Conservation (phyloP, 2,797 vertebrate genomes). For the Ctenopoma kingsleyae region DNA sequence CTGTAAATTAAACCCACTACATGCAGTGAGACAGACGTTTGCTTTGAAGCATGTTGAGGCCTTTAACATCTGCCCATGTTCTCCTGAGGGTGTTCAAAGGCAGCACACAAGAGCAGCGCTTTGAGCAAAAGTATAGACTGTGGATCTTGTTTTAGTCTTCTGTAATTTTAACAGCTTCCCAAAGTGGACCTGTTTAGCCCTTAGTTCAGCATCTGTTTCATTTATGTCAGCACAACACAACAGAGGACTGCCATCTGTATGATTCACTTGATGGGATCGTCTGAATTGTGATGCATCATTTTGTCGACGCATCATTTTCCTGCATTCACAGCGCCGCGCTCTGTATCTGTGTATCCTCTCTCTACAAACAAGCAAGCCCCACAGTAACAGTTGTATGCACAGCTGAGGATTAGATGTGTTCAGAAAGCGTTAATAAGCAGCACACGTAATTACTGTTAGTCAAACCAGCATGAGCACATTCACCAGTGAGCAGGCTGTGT, state of each 20-base stretch:
- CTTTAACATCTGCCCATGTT: too few relatives aligned
- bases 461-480: constrained; percentile 79
- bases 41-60: too few relatives aligned
- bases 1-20: too few relatives aligned
- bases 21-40: too few relatives aligned
- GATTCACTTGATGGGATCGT: constrained; percentile 31
- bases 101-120: neutral
- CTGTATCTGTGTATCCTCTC: constrained; percentile 44
- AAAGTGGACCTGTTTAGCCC: neutral
- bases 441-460: constrained; percentile 82
- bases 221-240: constrained; percentile 26
- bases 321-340: constrained; percentile 34
- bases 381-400: constrained; percentile 68
- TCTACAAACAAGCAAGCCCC: constrained; percentile 63
- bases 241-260: constrained; percentile 16
- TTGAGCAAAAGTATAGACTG: neutral
- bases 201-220: constrained; percentile 21
- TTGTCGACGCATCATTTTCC: constrained; percentile 27
- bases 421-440: constrained; percentile 79
- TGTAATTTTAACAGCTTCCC: constrained; percentile 12
- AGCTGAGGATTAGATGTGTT: constrained; percentile 74
- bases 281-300: constrained; percentile 35
- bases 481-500: constrained; percentile 70
- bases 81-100: neutral
- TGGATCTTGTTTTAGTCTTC: constrained; percentile 15